A percentile compares a stretch with the other conserved stretches of the same genome.
phyloP scores from a whole-genome alignment of 2,113 vertebrate genomes.

The Equus quagga region DNA sequence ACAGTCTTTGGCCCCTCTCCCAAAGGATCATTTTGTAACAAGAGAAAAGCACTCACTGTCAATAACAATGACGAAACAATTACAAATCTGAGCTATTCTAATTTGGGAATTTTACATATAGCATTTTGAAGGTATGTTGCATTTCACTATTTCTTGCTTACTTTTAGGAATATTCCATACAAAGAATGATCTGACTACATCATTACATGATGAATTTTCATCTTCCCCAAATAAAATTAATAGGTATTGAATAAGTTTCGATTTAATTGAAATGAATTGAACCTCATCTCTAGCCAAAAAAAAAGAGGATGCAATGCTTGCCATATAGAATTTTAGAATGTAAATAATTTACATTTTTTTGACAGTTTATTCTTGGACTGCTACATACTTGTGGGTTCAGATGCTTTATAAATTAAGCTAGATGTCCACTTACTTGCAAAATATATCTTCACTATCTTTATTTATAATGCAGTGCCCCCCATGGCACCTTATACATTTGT shows the following conservation, averaged over 20 bases:
- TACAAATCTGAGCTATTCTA: neutral
- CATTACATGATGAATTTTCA: neutral
- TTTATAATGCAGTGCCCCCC: constrained; percentile 94
- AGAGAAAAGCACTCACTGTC: neutral
- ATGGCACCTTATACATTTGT: constrained; percentile 95
- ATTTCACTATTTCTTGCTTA: neutral
- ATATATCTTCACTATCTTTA: constrained; percentile 92
- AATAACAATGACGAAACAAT: neutral
- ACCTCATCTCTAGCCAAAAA: neutral
- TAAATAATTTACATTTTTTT: neutral
- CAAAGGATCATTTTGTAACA: neutral
- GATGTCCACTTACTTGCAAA: constrained; percentile 95
- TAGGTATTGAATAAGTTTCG: neutral
- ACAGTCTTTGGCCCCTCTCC: neutral
- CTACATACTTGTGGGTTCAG: neutral
- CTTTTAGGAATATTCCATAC: neutral
- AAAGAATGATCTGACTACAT: neutral
- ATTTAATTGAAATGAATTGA: neutral
- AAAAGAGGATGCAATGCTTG: neutral
- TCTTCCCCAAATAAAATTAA: neutral
- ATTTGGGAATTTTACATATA: neutral
- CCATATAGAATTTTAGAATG: neutral
- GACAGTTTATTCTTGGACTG: neutral
- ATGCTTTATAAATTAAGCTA: constrained; percentile 7
- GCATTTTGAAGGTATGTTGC: neutral